Evolutionary conservation across 2,888 invertebrate species (phyloP), one percentile per base, ranked within the genome.

Genomic region (Microplitis deprimator): DNA sequence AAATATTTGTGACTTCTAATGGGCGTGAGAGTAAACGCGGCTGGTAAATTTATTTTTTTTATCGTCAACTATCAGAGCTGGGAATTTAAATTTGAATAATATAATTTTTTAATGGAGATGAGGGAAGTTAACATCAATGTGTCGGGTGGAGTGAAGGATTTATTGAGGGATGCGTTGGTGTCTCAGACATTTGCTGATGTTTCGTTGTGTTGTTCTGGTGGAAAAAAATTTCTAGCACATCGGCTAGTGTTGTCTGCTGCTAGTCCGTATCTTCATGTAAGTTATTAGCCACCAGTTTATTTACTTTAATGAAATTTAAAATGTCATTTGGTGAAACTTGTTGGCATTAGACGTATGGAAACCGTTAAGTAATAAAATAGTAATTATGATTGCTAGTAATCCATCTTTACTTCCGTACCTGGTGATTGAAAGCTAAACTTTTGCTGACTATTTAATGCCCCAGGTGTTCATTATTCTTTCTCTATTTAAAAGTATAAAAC

Each of bases 191-290:
- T 91, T 78, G 92, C 92, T 79, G 94, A 94, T 85, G 94, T 94
- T 75, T 91, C 92, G 74, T 89, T 94, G 61, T 91, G 93, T 85
- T 94, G 94, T 84, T 91, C 92, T 64, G 93, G 93, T 17, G 92
- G 92, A 60, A 91, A 87, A 20, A 84, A 91, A 76, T 91, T 94
- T 84, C 91, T 91, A 85, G 94, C 94, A 0, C 94, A 94, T 86
- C 92, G 93, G 69, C 91, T 93, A 3, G 93, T 94, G 10, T 90
- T 94, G 7, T 94, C 94, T 0, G 93, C 94, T 79, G 94, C 93
- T 82, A 94, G 94, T 90, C 91, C 92, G 75, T 93, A 94, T 84
- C 91, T 94, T 17, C 92, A 93, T 91, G 94, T 94, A 90, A 89
- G 89, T 75, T 60, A n/a, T 39, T n/a, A 13, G 50, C 6, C 13